These are phyloP conservation scores for Euthynnus affinis DNA, from an alignment of 2,797 vertebrate species.

Conservation along the genomic window DNA sequence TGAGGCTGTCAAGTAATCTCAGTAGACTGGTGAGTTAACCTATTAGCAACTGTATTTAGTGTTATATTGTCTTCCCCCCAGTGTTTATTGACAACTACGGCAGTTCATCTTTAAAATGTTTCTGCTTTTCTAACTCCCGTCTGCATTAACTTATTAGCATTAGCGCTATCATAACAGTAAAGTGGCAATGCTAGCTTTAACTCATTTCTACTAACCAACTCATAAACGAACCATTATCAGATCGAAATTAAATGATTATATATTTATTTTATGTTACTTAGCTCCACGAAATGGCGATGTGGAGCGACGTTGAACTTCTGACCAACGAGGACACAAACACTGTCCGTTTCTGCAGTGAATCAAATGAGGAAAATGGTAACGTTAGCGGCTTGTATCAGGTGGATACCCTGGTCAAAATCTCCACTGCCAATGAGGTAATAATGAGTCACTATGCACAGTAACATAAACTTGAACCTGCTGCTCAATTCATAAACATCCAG, in stretches of 20 bases:
- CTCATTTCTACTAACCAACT: too few species aligned
- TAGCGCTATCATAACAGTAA: neutral
- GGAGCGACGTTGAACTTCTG: slow-evolving; percentile 93
- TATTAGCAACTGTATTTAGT: neutral
- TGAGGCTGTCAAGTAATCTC: neutral
- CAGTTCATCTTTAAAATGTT: neutral
- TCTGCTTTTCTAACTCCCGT: neutral
- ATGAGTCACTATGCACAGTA: neutral
- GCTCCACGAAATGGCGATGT: slow-evolving; percentile 83
- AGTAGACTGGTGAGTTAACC: slow-evolving; percentile 22
- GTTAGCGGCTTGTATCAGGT: slow-evolving; percentile 91
- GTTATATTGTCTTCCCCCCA: neutral
- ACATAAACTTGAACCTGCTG: neutral
- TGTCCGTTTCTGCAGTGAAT: slow-evolving; percentile 81
- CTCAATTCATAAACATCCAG: neutral
- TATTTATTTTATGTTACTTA: neutral
- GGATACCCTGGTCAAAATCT: slow-evolving; percentile 90
- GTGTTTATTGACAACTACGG: neutral
- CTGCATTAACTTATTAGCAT: neutral
- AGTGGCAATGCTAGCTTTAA: neutral
- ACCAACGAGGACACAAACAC: slow-evolving; percentile 92
- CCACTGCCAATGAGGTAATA: slow-evolving; percentile 89
- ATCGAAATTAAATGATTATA: rapidly evolving
- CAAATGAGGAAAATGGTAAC: slow-evolving; percentile 84
- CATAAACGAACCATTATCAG: neutral